phyloP scores from a whole-genome alignment of 1,140 invertebrate genomes.

The Euglossa dilemma region DNA sequence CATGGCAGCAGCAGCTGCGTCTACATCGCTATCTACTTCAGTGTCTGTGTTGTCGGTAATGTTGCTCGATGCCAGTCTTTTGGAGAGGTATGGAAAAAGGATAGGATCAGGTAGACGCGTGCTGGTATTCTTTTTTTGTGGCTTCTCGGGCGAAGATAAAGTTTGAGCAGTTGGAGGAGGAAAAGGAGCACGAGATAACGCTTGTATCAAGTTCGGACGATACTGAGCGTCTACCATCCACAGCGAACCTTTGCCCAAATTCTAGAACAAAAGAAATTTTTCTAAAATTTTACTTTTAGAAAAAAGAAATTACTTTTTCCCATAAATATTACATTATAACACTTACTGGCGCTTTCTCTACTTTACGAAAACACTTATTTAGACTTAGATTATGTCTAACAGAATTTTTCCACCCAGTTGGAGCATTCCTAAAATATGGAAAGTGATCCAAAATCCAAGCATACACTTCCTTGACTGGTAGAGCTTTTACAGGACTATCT shows the following conservation, averaged over 20 bases:
- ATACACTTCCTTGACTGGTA: conserved; percentile 98
- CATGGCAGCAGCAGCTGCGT: conserved; percentile 91
- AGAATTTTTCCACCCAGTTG: conserved; percentile 99
- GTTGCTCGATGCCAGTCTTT: conserved; percentile 85
- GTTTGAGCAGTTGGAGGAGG: conserved; percentile 86
- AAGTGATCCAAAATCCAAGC: conserved; percentile 99
- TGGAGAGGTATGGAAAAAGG: conserved; percentile 90
- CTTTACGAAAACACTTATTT: conserved; percentile 98
- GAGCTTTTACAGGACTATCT: conserved; percentile 92
- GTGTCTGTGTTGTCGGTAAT: conserved; percentile 78
- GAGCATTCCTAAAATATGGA: conserved; percentile 97
- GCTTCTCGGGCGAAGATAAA: conserved; percentile 76
- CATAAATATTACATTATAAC: background rate
- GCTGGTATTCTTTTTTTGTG: conserved; percentile 72
- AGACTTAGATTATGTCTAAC: conserved; percentile 97
- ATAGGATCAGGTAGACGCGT: conserved; percentile 86
- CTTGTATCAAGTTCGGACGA: conserved; percentile 92
- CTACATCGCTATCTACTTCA: conserved; percentile 87
- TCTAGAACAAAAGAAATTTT: conserved; percentile 82
- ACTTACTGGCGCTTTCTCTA: conserved; percentile 93
- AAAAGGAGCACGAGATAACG: conserved; percentile 91
- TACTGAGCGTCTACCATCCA: conserved; percentile 97
- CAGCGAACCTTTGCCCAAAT: conserved; percentile 95
- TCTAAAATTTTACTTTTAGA: background rate
- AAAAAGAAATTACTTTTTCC: background rate